phyloP scores from a whole-genome alignment of 2,113 vertebrate genomes.

The Aphyosemion australe region DNA sequence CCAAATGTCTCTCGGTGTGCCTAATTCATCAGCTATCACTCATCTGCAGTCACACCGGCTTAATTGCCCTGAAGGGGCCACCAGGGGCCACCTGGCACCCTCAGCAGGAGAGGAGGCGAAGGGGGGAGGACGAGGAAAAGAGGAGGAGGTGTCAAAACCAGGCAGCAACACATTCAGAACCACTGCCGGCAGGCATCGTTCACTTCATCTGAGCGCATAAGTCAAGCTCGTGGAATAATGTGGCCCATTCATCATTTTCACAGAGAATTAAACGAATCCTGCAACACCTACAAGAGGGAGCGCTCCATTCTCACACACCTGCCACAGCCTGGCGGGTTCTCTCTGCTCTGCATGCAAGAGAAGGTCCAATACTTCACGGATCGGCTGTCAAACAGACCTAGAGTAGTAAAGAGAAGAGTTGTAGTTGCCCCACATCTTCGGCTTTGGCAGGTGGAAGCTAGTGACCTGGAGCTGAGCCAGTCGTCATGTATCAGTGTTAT shows the following conservation, averaged over 20 bases:
- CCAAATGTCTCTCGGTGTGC: not conserved
- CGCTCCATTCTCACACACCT: not conserved
- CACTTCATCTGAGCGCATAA: constrained; percentile 22
- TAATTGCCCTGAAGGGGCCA: constrained; percentile 59
- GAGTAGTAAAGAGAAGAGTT: not conserved
- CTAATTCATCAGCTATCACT: constrained; percentile 48
- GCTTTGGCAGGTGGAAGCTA: constrained; percentile 59
- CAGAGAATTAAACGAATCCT: constrained; percentile 14
- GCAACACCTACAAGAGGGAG: not conserved
- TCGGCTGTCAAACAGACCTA: not conserved
- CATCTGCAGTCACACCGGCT: constrained; percentile 44
- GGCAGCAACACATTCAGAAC: constrained; percentile 24
- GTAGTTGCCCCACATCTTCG: constrained; percentile 31
- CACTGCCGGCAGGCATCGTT: constrained; percentile 30
- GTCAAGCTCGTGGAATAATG: constrained; percentile 24
- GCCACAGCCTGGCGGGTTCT: not conserved
- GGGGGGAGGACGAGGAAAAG: not conserved
- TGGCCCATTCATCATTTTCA: constrained; percentile 30
- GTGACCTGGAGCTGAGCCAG: constrained; percentile 65
- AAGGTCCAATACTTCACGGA: not conserved
- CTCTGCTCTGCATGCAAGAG: not conserved
- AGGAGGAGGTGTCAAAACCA: constrained; percentile 25
- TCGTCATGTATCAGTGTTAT: constrained; percentile 57
- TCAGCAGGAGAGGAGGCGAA: constrained; percentile 54
- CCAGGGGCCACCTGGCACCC: constrained; percentile 67